phyloP scores from a whole-genome alignment of 2,888 invertebrate species.

The Lasioglossum vierecki region DNA sequence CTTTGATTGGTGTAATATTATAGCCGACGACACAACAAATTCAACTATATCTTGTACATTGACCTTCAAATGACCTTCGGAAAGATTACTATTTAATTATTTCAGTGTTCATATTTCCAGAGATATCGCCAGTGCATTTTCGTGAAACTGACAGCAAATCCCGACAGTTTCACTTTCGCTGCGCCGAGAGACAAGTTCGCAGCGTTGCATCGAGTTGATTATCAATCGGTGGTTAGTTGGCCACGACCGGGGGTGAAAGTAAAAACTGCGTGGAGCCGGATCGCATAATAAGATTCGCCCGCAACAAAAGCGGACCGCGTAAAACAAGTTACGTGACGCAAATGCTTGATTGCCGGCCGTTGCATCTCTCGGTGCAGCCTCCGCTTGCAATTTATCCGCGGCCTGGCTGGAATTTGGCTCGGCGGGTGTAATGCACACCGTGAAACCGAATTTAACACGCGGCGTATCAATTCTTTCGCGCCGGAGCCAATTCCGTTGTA shows the following conservation, averaged over 20 bases:
- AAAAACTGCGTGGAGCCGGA: conserved; percentile 75
- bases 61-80: too few species aligned
- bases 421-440: conserved; percentile 49
- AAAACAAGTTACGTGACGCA: conserved; percentile 81
- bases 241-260: conserved; percentile 46
- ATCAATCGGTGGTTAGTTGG: background rate
- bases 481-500: conserved; percentile 49
- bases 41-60: too few species aligned
- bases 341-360: conserved; percentile 75
- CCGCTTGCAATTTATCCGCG: conserved; percentile 65
- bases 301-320: conserved; percentile 78
- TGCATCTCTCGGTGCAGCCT: conserved; percentile 42
- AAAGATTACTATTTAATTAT: too few species aligned
- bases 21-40: too few species aligned
- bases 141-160: background rate
- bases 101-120: too few species aligned
- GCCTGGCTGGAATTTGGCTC: conserved; percentile 37
- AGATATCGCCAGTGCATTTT: background rate
- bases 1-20: too few species aligned
- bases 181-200: background rate
- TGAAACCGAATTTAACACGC: conserved; percentile 61
- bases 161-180: background rate
- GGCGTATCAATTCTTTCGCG: conserved; percentile 63
- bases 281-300: conserved; percentile 79
- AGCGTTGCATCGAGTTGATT: background rate